Conservation (phyloP, 2,888 invertebrate species). For the Conomelus anceps region DNA sequence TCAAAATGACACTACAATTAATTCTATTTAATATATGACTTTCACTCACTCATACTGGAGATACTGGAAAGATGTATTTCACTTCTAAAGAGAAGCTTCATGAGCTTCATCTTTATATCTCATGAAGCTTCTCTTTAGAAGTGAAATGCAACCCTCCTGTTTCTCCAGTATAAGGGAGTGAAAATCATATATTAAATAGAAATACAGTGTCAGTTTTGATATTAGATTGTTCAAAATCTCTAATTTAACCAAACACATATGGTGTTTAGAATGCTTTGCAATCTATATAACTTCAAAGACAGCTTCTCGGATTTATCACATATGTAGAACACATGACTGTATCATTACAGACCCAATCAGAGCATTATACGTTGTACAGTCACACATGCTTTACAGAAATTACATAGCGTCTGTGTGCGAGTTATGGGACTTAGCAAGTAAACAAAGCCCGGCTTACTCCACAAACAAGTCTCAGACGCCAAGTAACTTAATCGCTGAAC, state of each 20-base stretch:
- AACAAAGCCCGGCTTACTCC: not conserved
- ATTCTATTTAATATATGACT: no score
- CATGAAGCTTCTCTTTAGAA: no score
- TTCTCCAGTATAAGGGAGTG: no score
- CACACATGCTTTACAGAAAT: not conserved
- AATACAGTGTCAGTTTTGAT: no score
- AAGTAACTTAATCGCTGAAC: not conserved
- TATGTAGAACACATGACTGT: not conserved
- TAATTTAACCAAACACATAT: not conserved
- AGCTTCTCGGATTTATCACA: not conserved
- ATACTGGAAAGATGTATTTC: no score
- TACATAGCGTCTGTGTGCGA: not conserved
- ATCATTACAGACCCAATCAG: not conserved
- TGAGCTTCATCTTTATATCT: no score
- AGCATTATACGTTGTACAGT: not conserved
- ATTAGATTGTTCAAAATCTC: no score
- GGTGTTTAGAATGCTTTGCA: not conserved
- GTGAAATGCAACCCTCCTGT: no score
- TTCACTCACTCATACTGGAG: no score
- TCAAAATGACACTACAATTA: no score
- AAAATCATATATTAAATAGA: no score
- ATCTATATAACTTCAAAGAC: not conserved
- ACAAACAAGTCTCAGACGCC: not conserved
- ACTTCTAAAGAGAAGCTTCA: no score
- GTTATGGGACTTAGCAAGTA: not conserved